Conservation (phyloP, 2,888 invertebrate species). For the Dastarcus helophoroides region DNA sequence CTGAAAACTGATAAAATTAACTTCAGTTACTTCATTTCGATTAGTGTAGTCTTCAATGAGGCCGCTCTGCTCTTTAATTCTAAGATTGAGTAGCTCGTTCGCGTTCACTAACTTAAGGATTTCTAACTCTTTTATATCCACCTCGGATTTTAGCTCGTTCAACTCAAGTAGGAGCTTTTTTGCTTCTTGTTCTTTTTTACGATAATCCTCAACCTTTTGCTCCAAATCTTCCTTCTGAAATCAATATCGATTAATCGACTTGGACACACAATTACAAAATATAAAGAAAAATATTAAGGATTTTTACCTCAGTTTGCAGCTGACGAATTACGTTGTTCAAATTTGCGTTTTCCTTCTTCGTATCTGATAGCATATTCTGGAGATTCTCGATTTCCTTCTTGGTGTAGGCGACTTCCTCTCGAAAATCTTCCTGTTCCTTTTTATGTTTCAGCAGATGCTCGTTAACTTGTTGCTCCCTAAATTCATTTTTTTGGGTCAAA, state of each 20-base stretch:
- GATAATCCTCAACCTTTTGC: constrained; percentile 7
- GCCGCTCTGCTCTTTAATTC: not conserved
- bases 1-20: too few relatives aligned
- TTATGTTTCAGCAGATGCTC: constrained; percentile 10
- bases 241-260: not conserved
- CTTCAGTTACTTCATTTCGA: constrained; percentile 1
- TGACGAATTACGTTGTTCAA: not conserved
- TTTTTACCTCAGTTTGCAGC: not conserved
- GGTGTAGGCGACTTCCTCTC: constrained; percentile 10
- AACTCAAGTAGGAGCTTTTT: constrained; percentile 3
- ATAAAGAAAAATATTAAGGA: too few relatives aligned
- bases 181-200: constrained; percentile 6
- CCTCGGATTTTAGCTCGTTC: not conserved
- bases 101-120: not conserved
- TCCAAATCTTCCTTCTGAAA: constrained; percentile 12
- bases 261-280: not conserved
- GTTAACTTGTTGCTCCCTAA: constrained; percentile 15
- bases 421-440: constrained; percentile 11
- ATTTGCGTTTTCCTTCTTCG: not conserved
- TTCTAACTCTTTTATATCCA: not conserved
- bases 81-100: not conserved
- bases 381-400: constrained; percentile 10
- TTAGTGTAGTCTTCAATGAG: not conserved
- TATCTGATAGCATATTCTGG: not conserved
- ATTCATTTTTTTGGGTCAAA: too few relatives aligned